Base-by-base conservation (phyloP, 2,888 invertebrate species). In the Gymnoscelis rufifasciata region DNA sequence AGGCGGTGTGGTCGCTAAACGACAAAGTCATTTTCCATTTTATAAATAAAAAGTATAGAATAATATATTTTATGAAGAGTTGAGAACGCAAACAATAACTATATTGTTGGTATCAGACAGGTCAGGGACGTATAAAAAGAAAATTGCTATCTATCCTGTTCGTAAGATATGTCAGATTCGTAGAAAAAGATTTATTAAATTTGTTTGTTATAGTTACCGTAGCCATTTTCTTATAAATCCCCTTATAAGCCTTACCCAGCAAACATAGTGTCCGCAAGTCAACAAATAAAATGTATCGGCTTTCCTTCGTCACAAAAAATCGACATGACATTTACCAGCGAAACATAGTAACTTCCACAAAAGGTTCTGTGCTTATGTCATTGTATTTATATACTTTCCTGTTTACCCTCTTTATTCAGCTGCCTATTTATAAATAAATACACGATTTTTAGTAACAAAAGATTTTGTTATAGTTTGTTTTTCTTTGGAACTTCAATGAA, bases 241-340 rank as follows among this genome's bases (percentile, higher is more conserved):
- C 13, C 11, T n/a, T 5, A 36, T 33, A 31, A 39, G 35, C 15
- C 38, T 26, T 26, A 46, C 28, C 14, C 38, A 10, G 29, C 39
- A 37, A 41, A 41, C 31, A 38, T 39, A 10, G 8, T 29, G 23
- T 47, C 41, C 29, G 19, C 35, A 23, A 38, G 37, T 44, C 37
- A 49, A 37, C 44, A 45, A 42, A 50, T 23, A 36, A 26, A 30
- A 27, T 31, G 26, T 42, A 50, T 45, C 38, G 42, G 39, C 38
- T 38, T 11, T 39, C 29, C 38, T 45, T 38, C 42, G 42, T 45
- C 42, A 42, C 36, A 45, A 50, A 49, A 50, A 50, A 50, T 27
- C 23, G 44, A 39, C 42, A 36, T 14, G 39, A 23, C 29, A 26
- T 39, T 35, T 42, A 35, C 12, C 40, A 24, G 28, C 42, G 26